Percentiles rank a stretch among this genome's conserved stretches.
These are phyloP conservation scores for Actinia tenebrosa DNA, from an alignment of 64 coral and sea anemone genomes.

Conservation along the genomic window DNA sequence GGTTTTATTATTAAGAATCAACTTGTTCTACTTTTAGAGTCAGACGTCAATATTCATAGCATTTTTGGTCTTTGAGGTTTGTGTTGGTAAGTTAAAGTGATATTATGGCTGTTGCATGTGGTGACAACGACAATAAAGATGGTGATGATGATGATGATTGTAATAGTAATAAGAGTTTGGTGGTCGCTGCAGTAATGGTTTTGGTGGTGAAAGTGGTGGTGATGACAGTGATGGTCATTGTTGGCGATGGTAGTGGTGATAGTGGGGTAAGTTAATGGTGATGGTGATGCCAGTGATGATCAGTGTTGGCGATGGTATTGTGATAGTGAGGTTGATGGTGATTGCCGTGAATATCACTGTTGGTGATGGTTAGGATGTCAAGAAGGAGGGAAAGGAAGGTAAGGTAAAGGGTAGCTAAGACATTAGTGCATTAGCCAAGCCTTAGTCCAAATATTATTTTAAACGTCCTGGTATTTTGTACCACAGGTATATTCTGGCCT, in stretches of 20 bases:
- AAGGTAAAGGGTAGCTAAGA: no score
- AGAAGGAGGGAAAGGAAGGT: no score
- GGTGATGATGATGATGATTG: background rate
- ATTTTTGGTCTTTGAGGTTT: constrained; percentile 90
- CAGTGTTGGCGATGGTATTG: no score
- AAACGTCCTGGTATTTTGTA: background rate
- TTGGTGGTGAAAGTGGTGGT: no score
- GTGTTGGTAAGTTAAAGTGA: constrained; percentile 78
- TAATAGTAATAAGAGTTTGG: no score
- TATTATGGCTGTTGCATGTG: background rate
- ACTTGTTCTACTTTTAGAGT: constrained; percentile 29
- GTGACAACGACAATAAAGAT: background rate
- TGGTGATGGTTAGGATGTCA: background rate
- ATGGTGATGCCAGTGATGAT: background rate
- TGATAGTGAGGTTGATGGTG: background rate
- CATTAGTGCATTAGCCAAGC: no score
- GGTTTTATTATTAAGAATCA: background rate
- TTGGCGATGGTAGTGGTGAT: no score
- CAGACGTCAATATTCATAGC: constrained; percentile 51
- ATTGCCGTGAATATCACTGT: no score
- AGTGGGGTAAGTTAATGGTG: no score
- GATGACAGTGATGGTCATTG: no score
- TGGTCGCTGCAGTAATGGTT: no score
- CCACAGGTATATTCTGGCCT: constrained; percentile 91
- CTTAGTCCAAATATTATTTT: no score